A percentile compares a stretch with the other conserved stretches of the same genome.
Evolutionary conservation across 2,113 vertebrate genomes (phyloP).

Genomic region (Mustelus asterias): DNA sequence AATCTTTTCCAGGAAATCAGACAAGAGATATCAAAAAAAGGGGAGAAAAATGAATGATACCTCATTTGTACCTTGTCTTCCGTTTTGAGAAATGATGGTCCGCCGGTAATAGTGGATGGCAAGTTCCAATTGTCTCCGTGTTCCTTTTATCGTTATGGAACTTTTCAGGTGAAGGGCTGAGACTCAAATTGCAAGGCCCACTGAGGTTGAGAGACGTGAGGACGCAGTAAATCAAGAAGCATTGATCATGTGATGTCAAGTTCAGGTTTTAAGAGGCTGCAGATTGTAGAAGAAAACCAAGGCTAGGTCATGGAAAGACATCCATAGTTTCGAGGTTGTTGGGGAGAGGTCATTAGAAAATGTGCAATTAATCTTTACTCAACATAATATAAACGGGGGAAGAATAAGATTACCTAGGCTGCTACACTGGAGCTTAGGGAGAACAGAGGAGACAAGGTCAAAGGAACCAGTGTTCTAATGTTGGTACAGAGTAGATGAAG

Average conservation of each 20-base stretch:
- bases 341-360: background rate
- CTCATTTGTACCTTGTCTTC: background rate
- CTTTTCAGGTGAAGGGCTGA: background rate
- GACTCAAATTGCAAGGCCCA: background rate
- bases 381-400: background rate
- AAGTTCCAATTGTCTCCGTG: background rate
- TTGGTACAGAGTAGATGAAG: background rate
- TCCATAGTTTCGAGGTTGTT: background rate
- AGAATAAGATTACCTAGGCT: background rate
- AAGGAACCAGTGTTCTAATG: background rate
- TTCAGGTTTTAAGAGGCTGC: background rate
- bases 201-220: background rate
- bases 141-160: background rate
- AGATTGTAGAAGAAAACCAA: background rate
- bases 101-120: background rate
- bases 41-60: background rate
- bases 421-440: too few species aligned
- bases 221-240: background rate
- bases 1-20: background rate
- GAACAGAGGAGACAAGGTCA: background rate
- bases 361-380: background rate
- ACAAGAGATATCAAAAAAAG: background rate
- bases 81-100: background rate
- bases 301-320: background rate
- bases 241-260: background rate